These are phyloP conservation scores for Cyphomyrus plagiostoma DNA, from an alignment of 2,113 vertebrate species.

Conservation along the genomic window DNA sequence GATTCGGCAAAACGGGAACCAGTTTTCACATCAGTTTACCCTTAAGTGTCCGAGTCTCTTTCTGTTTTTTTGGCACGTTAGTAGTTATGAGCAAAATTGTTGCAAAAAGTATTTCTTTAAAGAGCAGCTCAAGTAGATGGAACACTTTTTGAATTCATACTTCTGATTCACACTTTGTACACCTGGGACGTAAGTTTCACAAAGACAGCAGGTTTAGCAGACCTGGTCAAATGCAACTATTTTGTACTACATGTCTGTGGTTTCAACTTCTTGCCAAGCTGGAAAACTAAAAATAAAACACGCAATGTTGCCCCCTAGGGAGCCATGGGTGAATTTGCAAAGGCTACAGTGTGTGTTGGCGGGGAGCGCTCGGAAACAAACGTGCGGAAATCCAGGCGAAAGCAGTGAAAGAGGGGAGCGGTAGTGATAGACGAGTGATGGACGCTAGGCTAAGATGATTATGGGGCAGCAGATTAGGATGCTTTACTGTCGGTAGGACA, in stretches of 20 bases:
- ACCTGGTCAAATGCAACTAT: not conserved
- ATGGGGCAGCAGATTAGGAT: not conserved
- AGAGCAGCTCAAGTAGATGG: not conserved
- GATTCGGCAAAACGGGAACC: not conserved
- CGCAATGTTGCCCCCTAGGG: not conserved
- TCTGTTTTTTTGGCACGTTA: not conserved
- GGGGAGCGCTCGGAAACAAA: not conserved
- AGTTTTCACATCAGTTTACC: not conserved
- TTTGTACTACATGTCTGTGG: not conserved
- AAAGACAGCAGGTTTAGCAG: not conserved
- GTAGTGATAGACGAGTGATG: not conserved
- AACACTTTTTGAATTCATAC: not conserved
- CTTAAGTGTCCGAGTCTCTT: not conserved
- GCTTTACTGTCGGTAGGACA: not conserved
- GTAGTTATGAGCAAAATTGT: not conserved
- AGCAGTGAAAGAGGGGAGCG: not conserved
- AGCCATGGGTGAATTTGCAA: not conserved
- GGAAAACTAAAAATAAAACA: not conserved
- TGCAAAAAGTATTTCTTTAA: not conserved
- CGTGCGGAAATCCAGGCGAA: not conserved
- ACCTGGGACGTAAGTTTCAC: not conserved
- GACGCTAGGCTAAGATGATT: not conserved
- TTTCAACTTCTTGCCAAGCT: not conserved
- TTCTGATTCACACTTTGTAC: not conserved
- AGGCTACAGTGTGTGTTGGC: not conserved